Evolutionary conservation across 1,140 invertebrate genomes (phyloP).

Genomic region (Drosophila melanogaster): DNA sequence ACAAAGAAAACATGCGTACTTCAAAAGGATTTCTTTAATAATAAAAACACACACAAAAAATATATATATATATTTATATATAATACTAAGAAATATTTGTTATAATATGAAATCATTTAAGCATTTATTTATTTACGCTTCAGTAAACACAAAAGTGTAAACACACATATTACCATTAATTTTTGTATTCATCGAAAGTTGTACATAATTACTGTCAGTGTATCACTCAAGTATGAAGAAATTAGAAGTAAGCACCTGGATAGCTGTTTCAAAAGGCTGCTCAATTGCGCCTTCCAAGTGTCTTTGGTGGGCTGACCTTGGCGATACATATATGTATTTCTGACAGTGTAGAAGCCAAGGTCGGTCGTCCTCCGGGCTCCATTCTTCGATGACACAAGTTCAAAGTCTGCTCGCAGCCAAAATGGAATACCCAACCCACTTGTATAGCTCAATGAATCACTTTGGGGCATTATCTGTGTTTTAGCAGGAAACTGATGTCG

Average conservation of each 20-base stretch:
- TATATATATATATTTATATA: too few species aligned
- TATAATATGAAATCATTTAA: too few species aligned
- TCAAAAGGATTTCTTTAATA: too few species aligned
- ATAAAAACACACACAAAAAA: too few species aligned
- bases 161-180: too few species aligned
- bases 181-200: too few species aligned
- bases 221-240: slow-evolving; percentile 8
- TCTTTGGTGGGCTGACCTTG: slow-evolving; percentile 6
- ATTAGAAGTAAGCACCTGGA: slow-evolving; percentile 36
- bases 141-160: too few species aligned
- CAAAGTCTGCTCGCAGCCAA: slow-evolving; percentile 25
- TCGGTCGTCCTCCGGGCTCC: slow-evolving; percentile 3
- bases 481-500: slow-evolving; percentile 6
- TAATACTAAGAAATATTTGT: too few species aligned
- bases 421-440: slow-evolving; percentile 29
- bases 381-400: slow-evolving; percentile 14
- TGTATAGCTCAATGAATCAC: slow-evolving; percentile 28
- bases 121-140: too few species aligned
- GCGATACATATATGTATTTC: not conserved
- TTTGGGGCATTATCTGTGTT: slow-evolving; percentile 15
- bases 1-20: too few species aligned
- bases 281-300: slow-evolving; percentile 8
- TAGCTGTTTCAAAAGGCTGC: slow-evolving; percentile 28
- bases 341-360: slow-evolving; percentile 32
- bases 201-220: not conserved